These are phyloP conservation scores for Clanis bilineata DNA, from an alignment of 2,888 invertebrate species.

Conservation along the genomic window DNA sequence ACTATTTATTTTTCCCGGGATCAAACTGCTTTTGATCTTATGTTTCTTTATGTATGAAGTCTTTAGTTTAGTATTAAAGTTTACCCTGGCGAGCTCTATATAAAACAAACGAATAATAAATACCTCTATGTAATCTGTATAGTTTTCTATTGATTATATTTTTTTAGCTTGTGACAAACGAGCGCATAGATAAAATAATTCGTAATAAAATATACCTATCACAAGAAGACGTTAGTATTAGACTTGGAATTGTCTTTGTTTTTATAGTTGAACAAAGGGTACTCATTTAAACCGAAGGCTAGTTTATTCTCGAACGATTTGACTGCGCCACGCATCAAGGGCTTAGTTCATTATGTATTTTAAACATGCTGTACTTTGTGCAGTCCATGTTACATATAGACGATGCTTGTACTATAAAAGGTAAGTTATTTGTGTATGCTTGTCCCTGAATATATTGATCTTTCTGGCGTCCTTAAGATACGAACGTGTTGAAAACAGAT, in stretches of 20 bases:
- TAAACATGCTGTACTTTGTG: conserved; percentile 30
- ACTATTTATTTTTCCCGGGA: too few species aligned
- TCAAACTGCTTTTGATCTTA: too few species aligned
- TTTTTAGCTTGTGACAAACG: too few species aligned
- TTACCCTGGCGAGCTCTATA: too few species aligned
- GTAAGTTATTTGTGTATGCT: conserved; percentile 1
- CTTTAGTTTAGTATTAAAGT: too few species aligned
- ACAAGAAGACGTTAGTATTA: neutral
- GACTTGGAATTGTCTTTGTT: neutral
- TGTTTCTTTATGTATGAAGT: too few species aligned
- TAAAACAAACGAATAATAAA: too few species aligned
- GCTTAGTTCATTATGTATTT: conserved; percentile 34
- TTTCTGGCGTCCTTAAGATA: neutral
- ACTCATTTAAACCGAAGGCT: conserved; percentile 17
- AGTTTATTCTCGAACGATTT: conserved; percentile 25
- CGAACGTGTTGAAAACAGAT: neutral
- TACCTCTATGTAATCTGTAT: too few species aligned
- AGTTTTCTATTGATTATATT: too few species aligned
- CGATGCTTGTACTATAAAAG: conserved; percentile 18
- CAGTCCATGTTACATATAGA: conserved; percentile 27
- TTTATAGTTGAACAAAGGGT: neutral
- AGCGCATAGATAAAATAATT: too few species aligned
- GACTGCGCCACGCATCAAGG: conserved; percentile 40
- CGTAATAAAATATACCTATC: neutral
- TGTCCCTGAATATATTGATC: neutral